These are phyloP conservation scores for Machimus atricapillus DNA, from an alignment of 2,888 invertebrate species.

Conservation along the genomic window DNA sequence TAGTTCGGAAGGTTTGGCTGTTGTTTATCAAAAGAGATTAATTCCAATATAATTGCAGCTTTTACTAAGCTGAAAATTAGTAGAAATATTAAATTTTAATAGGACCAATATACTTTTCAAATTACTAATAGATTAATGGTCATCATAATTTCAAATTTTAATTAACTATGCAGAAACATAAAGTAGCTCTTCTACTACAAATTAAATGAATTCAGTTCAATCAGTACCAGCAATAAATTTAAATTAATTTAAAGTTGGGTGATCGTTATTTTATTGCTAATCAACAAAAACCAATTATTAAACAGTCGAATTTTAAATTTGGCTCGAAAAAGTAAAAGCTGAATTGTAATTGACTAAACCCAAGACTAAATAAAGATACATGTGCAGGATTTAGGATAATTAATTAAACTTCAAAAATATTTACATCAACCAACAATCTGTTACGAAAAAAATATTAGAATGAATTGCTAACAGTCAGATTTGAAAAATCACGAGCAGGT, in stretches of 20 bases:
- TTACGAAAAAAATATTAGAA: not conserved
- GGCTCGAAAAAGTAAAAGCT: too few species aligned
- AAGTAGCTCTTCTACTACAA: too few species aligned
- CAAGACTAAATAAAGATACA: too few species aligned
- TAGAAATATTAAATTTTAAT: not conserved
- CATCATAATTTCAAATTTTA: not conserved
- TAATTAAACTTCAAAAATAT: not conserved
- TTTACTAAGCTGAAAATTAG: too few species aligned
- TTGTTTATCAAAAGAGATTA: not conserved
- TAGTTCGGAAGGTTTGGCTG: not conserved
- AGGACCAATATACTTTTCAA: not conserved
- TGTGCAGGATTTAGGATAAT: not conserved
- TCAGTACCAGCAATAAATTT: too few species aligned
- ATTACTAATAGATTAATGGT: not conserved
- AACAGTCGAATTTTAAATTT: too few species aligned
- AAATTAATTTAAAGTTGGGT: too few species aligned
- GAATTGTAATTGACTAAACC: not conserved
- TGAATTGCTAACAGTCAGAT: not conserved
- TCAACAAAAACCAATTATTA: too few species aligned
- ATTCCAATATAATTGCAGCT: not conserved
- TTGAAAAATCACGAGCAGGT: not conserved
- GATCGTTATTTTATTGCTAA: too few species aligned
- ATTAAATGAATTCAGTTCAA: too few species aligned
- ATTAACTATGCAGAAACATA: not conserved
- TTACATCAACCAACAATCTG: not conserved